Base-by-base conservation (phyloP, 2,113 vertebrate genomes). In the Zosterops pallidus region DNA sequence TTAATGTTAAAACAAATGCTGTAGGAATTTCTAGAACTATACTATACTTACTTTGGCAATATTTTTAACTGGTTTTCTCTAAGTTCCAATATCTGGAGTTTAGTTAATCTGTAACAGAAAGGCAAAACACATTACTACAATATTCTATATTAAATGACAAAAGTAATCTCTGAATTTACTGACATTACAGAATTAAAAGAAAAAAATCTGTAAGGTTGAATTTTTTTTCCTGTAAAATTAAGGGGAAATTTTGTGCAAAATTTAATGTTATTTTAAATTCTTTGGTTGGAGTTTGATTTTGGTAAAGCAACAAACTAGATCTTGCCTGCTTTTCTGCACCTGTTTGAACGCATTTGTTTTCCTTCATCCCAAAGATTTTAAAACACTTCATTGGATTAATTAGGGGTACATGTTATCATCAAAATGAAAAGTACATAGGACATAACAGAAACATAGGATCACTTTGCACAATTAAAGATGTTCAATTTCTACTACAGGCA, bases 11-110 rank as follows among this genome's bases (percentile, higher is more conserved):
- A 81, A 63, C 9, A 72, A 90, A 49, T 18, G 5, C 42, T 46
- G 8, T 39, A 55, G 46, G 12, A 52, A 59, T 71, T 70, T 56
- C 23, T 35, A 63, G 15, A 83, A 80, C 11, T 53, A 33, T 53
- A 39, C 12, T 64, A 56, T 94, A 98, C 99, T 98, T 98, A 99
- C 99, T 99, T 99, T 98, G 99, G 99, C 98, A 99, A 98, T 98
- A 99, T 99, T 98, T 99, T 99, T 93, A 99, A 97, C 97, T 99
- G 99, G 97, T 99, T 99, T 98, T 99, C 99, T 97, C 99, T 98
- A 94, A 99, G 98, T 97, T 99, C 99, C 98, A 99, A 47, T 95
- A 99, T 99, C 97, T 99, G 99, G 69, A 99, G 98, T 97, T 99
- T 99, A 75, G 98, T 99, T 97, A 99, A 97, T 97, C 99, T 99